Base-by-base conservation (phyloP, 2,888 invertebrate species). In the Platerodrilus igneus region DNA sequence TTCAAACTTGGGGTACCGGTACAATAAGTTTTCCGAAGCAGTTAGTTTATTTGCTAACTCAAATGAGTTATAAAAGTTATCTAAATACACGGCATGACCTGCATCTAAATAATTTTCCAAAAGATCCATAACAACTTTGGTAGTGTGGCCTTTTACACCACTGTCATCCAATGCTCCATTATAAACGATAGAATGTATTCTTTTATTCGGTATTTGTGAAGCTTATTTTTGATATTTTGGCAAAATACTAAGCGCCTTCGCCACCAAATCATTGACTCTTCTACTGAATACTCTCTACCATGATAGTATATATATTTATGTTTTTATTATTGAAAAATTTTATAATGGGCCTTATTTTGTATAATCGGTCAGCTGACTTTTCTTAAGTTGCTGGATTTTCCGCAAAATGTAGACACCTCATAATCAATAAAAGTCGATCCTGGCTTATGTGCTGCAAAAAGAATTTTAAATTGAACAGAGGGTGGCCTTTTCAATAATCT, bases 401-500 rank as follows among this genome's bases (percentile, higher is more conserved):
- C 21, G 17, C 19, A 25, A 44, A 39, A 30, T 36, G 35, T 21
- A 43, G 21, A 20, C 17, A 35, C 13, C 43, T 17, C 23, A 43
- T 18, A 13, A 43, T 43, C 7, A 41, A n/a, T 19, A 44, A 30
- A 30, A 44, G 41, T 5, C 39, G 13, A 25, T 44, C 33, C 7
- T 36, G 29, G 9, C 38, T 39, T 35, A 41, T 40, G 18, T 51
- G 51, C 38, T 56, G 34, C 9, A 32, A 39, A 36, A 63, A 62
- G 21, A 37, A 41, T 27, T 53, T 48, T 23, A 60, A 45, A 39
- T 57, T 56, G 39, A 58, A 60, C 2, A 63, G 41, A 18, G 45
- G 50, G 37, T 62, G 54, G 7, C 29, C 44, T 47, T 59, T 59
- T 63, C 62, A 64, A 30, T 64, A 64, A 47, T 63, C 62, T 4